These are phyloP conservation scores for Acanthiza pusilla DNA, from an alignment of 2,797 vertebrate species.

Conservation along the genomic window DNA sequence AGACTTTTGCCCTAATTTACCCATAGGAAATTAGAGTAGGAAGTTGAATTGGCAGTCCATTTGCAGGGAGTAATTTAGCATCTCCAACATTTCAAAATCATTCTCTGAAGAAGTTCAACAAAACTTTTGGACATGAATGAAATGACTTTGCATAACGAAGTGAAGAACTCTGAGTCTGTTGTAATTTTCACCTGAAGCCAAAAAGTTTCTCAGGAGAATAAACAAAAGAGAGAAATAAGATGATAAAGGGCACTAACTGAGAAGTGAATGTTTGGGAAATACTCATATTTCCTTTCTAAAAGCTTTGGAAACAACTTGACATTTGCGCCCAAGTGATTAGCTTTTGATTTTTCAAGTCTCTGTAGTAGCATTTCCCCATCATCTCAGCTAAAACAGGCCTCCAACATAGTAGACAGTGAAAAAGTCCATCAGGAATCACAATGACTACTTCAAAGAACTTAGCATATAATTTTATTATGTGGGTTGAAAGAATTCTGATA, in stretches of 20 bases:
- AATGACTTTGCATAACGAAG: not conserved
- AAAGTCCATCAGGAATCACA: not conserved
- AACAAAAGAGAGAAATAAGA: not conserved
- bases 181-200: not conserved
- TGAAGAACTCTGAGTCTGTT: not conserved
- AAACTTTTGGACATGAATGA: not conserved
- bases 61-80: not conserved
- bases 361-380: fast-evolving
- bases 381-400: not conserved
- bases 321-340: not conserved
- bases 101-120: not conserved
- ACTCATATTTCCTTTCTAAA: not conserved
- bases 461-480: not conserved
- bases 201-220: not conserved
- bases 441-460: not conserved
- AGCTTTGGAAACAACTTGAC: not conserved
- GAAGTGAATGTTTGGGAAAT: not conserved
- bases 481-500: not conserved
- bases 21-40: not conserved
- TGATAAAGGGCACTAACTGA: not conserved
- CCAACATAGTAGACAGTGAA: not conserved
- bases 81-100: not conserved
- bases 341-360: not conserved
- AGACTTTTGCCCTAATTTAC: not conserved
- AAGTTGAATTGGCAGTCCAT: not conserved